A percentile compares a stretch with the other conserved stretches of the same genome.
Conservation (phyloP, 1,140 invertebrate genomes). For the Lasioglossum baleicum region DNA sequence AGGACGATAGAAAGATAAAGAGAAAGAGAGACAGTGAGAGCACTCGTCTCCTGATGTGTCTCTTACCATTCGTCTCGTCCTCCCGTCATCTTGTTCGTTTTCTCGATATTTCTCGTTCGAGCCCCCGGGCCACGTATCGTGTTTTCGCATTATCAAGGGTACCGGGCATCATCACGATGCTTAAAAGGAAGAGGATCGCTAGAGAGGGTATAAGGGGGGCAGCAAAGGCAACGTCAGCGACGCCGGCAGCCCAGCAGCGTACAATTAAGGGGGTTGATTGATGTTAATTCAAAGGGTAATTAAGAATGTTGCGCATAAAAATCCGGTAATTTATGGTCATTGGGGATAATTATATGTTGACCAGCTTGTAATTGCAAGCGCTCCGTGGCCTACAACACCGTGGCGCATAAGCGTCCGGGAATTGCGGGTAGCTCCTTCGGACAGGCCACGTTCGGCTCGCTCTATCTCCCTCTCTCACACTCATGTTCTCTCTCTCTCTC, state of each 20-base stretch:
- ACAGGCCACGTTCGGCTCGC: too few relatives aligned
- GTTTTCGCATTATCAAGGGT: slow-evolving; percentile 56
- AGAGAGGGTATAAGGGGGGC: slow-evolving; percentile 13
- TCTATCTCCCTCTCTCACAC: too few relatives aligned
- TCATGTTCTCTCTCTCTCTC: too few relatives aligned
- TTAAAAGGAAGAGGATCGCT: background rate
- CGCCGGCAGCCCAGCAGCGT: slow-evolving; percentile 68
- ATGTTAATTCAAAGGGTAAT: slow-evolving; percentile 81
- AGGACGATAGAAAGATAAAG: too few relatives aligned
- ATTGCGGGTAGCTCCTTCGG: slow-evolving; percentile 58
- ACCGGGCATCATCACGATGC: slow-evolving; percentile 6
- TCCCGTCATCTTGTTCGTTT: slow-evolving; percentile 30
- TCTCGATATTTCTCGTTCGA: slow-evolving; percentile 20
- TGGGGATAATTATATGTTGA: slow-evolving; percentile 81
- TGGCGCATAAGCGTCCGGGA: slow-evolving; percentile 45
- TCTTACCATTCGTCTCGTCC: slow-evolving; percentile 9
- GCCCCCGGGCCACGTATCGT: slow-evolving; percentile 43
- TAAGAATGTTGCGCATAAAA: slow-evolving; percentile 81
- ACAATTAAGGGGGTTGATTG: slow-evolving; percentile 80
- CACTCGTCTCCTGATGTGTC: slow-evolving; percentile 13
- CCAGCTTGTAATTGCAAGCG: slow-evolving; percentile 80
- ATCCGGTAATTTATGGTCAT: slow-evolving; percentile 81
- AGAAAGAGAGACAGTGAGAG: background rate
- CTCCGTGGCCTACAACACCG: slow-evolving; percentile 63
- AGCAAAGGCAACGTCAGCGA: slow-evolving; percentile 63